phyloP scores from a whole-genome alignment of 2,113 vertebrate species.

The Chionis minor region DNA sequence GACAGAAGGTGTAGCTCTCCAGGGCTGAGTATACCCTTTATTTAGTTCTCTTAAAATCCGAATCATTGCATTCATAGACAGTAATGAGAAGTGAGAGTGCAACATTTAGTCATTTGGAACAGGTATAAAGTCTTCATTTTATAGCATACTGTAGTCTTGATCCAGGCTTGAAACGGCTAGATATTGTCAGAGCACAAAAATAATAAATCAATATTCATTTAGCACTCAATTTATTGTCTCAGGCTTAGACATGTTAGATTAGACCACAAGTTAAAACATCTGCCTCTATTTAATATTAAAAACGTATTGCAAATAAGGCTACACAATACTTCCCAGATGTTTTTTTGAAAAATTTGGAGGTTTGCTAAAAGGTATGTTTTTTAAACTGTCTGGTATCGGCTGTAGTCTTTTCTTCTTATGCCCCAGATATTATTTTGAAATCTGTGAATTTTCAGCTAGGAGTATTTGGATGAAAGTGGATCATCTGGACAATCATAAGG shows the following conservation, averaged over 20 bases:
- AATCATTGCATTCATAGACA: neutral
- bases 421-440: neutral
- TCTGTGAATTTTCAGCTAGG: neutral
- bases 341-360: neutral
- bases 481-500: rapidly evolving
- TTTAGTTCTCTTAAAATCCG: neutral
- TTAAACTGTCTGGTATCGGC: neutral
- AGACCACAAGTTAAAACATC: neutral
- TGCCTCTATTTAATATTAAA: neutral
- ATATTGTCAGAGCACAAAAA: neutral
- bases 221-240: neutral
- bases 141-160: neutral
- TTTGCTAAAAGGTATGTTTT: neutral
- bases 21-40: neutral
- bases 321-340: neutral
- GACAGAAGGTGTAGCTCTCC: neutral
- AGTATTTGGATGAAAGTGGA: neutral
- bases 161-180: neutral
- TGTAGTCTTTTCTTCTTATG: neutral
- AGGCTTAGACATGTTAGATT: neutral
- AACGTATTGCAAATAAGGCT: neutral
- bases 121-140: neutral
- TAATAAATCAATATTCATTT: neutral
- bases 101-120: neutral
- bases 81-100: neutral